Conservation (phyloP, 1,140 invertebrate species). For the Chrysomallon squamiferum region DNA sequence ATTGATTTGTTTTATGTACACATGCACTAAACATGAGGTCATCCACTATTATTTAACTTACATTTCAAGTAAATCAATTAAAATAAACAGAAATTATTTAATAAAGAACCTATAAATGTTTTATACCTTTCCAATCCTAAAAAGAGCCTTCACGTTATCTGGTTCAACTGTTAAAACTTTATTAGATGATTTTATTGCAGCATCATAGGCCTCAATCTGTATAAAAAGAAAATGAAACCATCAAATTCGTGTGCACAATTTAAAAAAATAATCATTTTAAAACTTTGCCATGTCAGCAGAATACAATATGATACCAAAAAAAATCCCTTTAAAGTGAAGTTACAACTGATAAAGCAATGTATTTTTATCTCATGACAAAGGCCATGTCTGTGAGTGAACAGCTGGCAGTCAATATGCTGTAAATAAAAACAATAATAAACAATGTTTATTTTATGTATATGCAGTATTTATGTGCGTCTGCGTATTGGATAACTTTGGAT, state of each 20-base stretch:
- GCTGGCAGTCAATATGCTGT: not conserved
- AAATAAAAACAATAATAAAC: too few relatives aligned
- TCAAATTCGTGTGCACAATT: not conserved
- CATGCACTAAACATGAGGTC: too few relatives aligned
- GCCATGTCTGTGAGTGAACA: not conserved
- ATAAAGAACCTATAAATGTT: too few relatives aligned
- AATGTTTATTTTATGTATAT: too few relatives aligned
- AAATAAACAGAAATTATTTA: not conserved
- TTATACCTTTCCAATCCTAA: slow-evolving; percentile 79
- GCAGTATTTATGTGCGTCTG: too few relatives aligned
- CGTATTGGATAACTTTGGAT: too few relatives aligned
- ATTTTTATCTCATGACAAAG: not conserved
- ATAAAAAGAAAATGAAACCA: not conserved
- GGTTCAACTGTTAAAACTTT: slow-evolving; percentile 82
- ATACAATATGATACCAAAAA: not conserved
- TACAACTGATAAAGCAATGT: not conserved
- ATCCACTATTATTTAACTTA: too few relatives aligned
- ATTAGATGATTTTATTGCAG: slow-evolving; percentile 80
- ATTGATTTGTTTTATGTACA: too few relatives aligned
- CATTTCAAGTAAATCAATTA: not conserved
- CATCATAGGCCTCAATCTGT: slow-evolving; percentile 77
- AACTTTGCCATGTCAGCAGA: not conserved
- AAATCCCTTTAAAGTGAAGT: not conserved
- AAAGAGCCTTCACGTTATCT: slow-evolving; percentile 87
- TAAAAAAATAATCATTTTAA: not conserved